Evolutionary conservation across 1,140 invertebrate species (phyloP), one percentile per base, ranked within the genome.

Genomic region (Uloborus diversus): DNA sequence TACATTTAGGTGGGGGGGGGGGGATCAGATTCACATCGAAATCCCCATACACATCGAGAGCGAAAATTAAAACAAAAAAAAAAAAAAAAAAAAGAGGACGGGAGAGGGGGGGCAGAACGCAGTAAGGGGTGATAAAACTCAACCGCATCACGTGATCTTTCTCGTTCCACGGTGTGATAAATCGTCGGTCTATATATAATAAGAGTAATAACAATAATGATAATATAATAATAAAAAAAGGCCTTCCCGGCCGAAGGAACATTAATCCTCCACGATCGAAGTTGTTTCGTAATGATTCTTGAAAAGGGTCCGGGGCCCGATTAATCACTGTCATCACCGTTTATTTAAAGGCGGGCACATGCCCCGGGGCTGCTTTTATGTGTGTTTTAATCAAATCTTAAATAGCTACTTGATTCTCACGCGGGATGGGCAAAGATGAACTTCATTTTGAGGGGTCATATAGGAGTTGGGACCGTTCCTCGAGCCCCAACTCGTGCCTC

Each of bases 321-420:
- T 78, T 66, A 17, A 66, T 78, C 73, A 56, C 62, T 78, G 73
- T 78, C 73, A 66, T 27, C 73, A n/a, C 61, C 61, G 62, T 78
- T 78, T 78, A 57, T 78, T 65, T 57, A 78, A 78, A 51, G 73
- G 73, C 42, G 73, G 73, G 73, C 73, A 66, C 30, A 14, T 66
- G 47, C 30, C 73, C 73, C n/a, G 11, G 11, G 49, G 73, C 33
- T 20, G 32, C 32, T 42, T 66, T 78, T 78, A 78, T 78, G 62
- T 78, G 73, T 78, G 73, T 78, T 78, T n/a, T 78, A 78, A 78
- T 78, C 73, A 78, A 78, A 78, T 78, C 73, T 78, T 78, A 78
- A 78, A 78, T 78, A 42, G 73, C 73, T 78, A 78, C 73, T 78
- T 78, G 73, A 78, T 78, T 78, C 73, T 78, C 73, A 78, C 61